phyloP scores from a whole-genome alignment of 2,113 vertebrate species.

The Spermophilus dauricus region DNA sequence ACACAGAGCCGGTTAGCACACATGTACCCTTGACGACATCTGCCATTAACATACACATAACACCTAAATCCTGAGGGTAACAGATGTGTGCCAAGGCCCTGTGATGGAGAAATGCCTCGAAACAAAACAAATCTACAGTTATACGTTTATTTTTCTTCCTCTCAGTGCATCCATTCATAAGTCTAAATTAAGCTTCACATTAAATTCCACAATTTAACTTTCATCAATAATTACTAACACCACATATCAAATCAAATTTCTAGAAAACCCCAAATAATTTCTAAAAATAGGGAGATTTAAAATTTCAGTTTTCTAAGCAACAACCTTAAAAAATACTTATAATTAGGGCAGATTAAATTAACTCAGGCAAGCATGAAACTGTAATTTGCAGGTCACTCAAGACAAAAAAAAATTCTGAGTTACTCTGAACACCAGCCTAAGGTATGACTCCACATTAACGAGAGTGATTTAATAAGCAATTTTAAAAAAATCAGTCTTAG shows the following conservation, averaged over 20 bases:
- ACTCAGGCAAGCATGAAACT: neutral
- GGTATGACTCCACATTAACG: constrained; percentile 75
- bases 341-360: constrained; percentile 64
- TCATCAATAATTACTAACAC: neutral
- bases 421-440: constrained; percentile 45
- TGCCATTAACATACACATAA: neutral
- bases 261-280: constrained; percentile 23
- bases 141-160: neutral
- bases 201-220: neutral
- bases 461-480: constrained; percentile 72
- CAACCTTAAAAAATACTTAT: constrained; percentile 10
- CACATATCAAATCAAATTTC: constrained; percentile 25
- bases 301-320: constrained; percentile 48
- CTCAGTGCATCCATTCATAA: neutral
- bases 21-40: neutral
- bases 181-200: neutral
- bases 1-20: too few relatives aligned
- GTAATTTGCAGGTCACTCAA: constrained; percentile 54
- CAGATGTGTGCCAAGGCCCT: neutral
- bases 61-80: neutral
- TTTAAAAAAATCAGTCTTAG: constrained; percentile 69
- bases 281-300: constrained; percentile 49
- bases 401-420: constrained; percentile 1
- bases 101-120: neutral
- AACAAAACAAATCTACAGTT: constrained; percentile 12